A percentile compares a stretch with the other conserved stretches of the same genome.
These are phyloP conservation scores for Clamator glandarius DNA, from an alignment of 2,797 vertebrate species.

Conservation along the genomic window DNA sequence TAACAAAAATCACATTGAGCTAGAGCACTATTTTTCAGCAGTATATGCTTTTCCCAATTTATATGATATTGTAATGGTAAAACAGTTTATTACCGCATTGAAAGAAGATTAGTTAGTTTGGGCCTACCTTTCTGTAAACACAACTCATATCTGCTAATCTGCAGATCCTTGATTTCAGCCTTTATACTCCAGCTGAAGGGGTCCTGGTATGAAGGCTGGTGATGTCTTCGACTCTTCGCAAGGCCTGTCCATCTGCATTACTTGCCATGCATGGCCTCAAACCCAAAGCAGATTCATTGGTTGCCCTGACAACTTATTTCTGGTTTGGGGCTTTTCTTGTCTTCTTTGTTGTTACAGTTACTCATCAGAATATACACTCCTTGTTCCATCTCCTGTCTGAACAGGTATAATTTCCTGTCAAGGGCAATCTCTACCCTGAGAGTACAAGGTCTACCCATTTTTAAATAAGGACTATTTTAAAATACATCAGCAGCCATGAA, in stretches of 20 bases:
- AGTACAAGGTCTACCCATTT: background rate
- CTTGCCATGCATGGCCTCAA: background rate
- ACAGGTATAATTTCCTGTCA: background rate
- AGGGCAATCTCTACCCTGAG: background rate
- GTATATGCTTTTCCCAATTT: background rate
- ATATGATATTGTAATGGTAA: background rate
- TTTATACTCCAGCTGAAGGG: rapidly evolving
- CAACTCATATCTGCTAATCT: background rate
- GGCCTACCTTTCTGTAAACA: background rate
- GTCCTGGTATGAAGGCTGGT: background rate
- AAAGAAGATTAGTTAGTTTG: background rate
- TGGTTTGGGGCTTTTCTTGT: background rate
- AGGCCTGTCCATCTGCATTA: background rate
- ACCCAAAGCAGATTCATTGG: background rate
- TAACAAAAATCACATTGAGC: background rate
- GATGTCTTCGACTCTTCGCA: background rate
- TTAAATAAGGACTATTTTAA: background rate
- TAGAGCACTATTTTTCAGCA: background rate
- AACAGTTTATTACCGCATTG: background rate
- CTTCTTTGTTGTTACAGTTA: background rate
- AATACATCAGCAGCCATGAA: rapidly evolving
- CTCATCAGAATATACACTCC: background rate
- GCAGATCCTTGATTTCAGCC: background rate
- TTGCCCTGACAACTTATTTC: slow-evolving; percentile 13
- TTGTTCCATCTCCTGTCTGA: background rate